A percentile compares a stretch with the other conserved stretches of the same genome.
phyloP scores from a whole-genome alignment of 2,797 vertebrate genomes.

The Enteromius anoplus region DNA sequence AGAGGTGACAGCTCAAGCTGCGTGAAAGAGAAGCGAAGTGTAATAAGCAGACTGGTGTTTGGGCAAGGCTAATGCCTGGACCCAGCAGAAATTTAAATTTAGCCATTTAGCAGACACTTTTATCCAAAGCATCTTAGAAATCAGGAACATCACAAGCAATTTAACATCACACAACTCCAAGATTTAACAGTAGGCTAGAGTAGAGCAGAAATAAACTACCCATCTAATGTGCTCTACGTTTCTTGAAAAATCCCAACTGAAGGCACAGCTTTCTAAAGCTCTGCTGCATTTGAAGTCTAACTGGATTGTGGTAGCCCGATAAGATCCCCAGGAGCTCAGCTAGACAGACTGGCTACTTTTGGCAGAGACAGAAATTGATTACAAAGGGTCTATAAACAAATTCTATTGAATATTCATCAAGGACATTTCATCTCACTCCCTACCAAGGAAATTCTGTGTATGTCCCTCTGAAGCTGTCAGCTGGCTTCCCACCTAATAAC shows the following conservation, averaged over 20 bases:
- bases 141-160: not conserved
- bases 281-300: not conserved
- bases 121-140: not conserved
- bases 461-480: not conserved
- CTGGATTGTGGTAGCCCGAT: not conserved
- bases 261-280: not conserved
- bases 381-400: not conserved
- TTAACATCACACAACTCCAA: not conserved
- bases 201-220: not conserved
- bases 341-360: not conserved
- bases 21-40: not conserved
- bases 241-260: not conserved
- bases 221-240: not conserved
- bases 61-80: conserved; percentile 20
- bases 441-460: not conserved
- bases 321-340: not conserved
- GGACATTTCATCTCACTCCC: not conserved
- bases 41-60: not conserved
- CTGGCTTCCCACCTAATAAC: not conserved
- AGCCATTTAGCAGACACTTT: conserved; percentile 17
- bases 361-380: not conserved
- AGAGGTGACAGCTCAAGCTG: not conserved
- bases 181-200: not conserved
- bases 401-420: not conserved
- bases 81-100: not conserved